phyloP scores from a whole-genome alignment of 1,140 invertebrate species.

The Pseudobourletiella spinata region DNA sequence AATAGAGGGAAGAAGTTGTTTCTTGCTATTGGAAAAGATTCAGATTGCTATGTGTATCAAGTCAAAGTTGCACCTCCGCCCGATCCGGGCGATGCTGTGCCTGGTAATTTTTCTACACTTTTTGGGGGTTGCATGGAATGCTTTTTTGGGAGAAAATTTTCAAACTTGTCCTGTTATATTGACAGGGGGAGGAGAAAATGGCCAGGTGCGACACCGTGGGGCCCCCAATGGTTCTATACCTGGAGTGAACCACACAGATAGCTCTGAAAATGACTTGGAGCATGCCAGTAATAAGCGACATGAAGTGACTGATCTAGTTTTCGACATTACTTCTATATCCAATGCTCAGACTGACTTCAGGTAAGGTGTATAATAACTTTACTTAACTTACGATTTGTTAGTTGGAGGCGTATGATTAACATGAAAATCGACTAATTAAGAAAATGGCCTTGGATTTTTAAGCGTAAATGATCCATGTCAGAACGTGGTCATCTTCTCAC shows the following conservation, averaged over 20 bases:
- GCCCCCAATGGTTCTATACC: conserved; percentile 17
- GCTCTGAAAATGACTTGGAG: neutral
- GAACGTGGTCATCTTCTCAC: conserved; percentile 29
- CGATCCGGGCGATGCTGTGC: neutral
- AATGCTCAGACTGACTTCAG: conserved; percentile 45
- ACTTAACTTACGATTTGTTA: too few species aligned
- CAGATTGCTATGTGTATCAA: conserved; percentile 78
- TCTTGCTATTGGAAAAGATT: conserved; percentile 83
- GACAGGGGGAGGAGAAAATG: too few species aligned
- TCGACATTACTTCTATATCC: conserved; percentile 42
- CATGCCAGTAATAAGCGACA: neutral
- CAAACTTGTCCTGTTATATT: too few species aligned
- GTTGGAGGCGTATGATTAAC: too few species aligned
- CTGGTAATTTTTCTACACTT: neutral
- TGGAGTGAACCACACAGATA: neutral
- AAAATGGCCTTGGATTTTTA: too few species aligned
- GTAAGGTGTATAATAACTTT: too few species aligned
- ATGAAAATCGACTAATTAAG: too few species aligned
- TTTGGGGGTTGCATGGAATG: too few species aligned
- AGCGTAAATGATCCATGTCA: conserved; percentile 32
- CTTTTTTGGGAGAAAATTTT: too few species aligned
- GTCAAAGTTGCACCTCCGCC: conserved; percentile 50
- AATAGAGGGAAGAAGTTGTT: conserved; percentile 57
- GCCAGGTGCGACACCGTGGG: conserved; percentile 8
- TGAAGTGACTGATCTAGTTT: conserved; percentile 37